A percentile compares a stretch with the other conserved stretches of the same genome.
Conservation (phyloP, 2,888 invertebrate species). For the Eristalinus sepulchralis region DNA sequence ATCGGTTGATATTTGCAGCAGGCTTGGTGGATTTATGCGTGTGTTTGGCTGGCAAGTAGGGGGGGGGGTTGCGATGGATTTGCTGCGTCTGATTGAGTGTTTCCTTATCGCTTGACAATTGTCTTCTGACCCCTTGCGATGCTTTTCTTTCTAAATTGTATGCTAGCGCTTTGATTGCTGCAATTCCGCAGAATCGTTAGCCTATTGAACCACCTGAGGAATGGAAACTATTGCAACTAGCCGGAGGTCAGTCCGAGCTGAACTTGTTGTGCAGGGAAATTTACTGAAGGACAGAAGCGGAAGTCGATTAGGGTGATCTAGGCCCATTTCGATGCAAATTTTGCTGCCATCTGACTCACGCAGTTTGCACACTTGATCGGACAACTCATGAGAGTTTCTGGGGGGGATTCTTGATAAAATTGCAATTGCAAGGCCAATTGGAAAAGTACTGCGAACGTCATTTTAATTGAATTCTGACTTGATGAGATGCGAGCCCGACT, state of each 20-base stretch:
- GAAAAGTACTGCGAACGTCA: neutral
- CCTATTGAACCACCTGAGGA: neutral
- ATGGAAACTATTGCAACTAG: neutral
- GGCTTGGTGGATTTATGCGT: neutral
- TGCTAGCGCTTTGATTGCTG: neutral
- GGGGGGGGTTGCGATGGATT: neutral
- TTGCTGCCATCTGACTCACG: neutral
- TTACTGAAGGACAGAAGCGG: neutral
- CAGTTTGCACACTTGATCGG: no score
- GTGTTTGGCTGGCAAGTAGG: neutral
- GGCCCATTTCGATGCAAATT: neutral
- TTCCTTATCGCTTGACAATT: neutral
- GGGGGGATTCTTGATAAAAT: neutral
- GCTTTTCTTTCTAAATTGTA: neutral
- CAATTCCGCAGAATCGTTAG: neutral
- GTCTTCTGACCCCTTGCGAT: neutral
- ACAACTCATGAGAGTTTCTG: neutral
- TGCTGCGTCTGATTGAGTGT: neutral
- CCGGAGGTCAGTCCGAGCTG: neutral
- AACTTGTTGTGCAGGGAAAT: neutral
- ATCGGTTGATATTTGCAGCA: neutral
- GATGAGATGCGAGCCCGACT: neutral
- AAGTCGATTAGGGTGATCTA: neutral
- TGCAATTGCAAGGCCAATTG: neutral
- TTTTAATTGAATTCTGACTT: neutral